Evolutionary conservation across 2,113 vertebrate genomes (phyloP).

Genomic region (Corythornis madagascariensis): DNA sequence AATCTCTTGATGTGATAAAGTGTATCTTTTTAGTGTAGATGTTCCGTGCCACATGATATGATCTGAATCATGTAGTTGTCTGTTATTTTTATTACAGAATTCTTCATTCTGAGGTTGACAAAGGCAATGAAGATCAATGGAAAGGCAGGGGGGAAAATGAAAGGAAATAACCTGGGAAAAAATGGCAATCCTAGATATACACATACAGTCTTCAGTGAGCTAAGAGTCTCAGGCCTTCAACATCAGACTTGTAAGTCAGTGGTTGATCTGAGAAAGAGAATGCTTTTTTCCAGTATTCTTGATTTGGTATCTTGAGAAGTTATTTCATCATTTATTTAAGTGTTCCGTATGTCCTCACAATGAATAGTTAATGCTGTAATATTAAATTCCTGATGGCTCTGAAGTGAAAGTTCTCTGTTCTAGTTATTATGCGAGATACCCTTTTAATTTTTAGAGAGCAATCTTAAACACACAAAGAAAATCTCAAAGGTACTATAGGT

Average conservation of each 20-base stretch:
- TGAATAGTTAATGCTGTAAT: slow-evolving; percentile 4
- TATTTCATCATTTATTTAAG: not conserved
- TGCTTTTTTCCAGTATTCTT: not conserved
- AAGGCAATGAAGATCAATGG: not conserved
- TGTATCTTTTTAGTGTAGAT: not conserved
- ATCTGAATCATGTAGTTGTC: not conserved
- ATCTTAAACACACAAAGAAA: not conserved
- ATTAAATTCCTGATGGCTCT: not conserved
- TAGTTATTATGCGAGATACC: not conserved
- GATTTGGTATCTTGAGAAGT: not conserved
- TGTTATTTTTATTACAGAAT: not conserved
- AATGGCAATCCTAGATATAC: not conserved
- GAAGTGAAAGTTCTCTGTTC: not conserved
- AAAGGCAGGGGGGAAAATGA: not conserved
- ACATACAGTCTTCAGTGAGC: not conserved
- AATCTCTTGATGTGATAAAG: not conserved
- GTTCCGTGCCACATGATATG: not conserved
- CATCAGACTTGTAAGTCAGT: not conserved
- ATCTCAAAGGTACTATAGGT: not conserved
- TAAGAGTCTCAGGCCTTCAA: not conserved
- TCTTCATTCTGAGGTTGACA: not conserved
- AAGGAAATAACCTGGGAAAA: not conserved
- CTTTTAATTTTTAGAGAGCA: not conserved
- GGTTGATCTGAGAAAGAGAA: not conserved
- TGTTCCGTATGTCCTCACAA: not conserved